phyloP scores from a whole-genome alignment of 1,140 invertebrate species.

The Drosophila pseudoananassae region DNA sequence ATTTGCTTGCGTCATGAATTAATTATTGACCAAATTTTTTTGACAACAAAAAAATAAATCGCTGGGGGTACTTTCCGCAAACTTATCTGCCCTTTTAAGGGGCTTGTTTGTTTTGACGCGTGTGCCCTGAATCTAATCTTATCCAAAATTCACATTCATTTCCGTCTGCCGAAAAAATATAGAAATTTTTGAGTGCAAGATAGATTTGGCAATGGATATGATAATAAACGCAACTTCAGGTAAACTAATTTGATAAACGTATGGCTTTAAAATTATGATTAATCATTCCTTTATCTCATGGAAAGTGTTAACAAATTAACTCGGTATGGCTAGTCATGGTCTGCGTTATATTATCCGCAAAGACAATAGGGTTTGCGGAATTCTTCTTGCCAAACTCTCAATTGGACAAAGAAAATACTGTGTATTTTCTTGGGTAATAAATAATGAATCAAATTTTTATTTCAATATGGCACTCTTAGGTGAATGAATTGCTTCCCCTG shows the following conservation, averaged over 20 bases:
- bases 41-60: neutral
- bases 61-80: neutral
- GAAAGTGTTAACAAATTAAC: too few relatives aligned
- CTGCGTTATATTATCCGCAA: neutral
- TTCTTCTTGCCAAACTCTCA: neutral
- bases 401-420: neutral
- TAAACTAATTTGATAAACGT: neutral
- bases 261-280: neutral
- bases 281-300: too few relatives aligned
- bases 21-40: too few relatives aligned
- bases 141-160: neutral
- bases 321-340: neutral
- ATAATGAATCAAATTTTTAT: neutral
- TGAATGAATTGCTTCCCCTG: neutral
- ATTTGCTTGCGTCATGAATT: too few relatives aligned
- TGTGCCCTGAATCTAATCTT: neutral
- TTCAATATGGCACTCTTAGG: neutral
- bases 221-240: neutral
- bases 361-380: neutral
- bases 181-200: constrained; percentile 2
- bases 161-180: neutral
- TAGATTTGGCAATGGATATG: neutral
- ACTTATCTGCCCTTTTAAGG: constrained; percentile 4
- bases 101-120: constrained; percentile 1
- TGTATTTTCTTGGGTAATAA: neutral